These are phyloP conservation scores for Ethmia dodecea DNA, from an alignment of 2,888 invertebrate genomes.

Conservation along the genomic window DNA sequence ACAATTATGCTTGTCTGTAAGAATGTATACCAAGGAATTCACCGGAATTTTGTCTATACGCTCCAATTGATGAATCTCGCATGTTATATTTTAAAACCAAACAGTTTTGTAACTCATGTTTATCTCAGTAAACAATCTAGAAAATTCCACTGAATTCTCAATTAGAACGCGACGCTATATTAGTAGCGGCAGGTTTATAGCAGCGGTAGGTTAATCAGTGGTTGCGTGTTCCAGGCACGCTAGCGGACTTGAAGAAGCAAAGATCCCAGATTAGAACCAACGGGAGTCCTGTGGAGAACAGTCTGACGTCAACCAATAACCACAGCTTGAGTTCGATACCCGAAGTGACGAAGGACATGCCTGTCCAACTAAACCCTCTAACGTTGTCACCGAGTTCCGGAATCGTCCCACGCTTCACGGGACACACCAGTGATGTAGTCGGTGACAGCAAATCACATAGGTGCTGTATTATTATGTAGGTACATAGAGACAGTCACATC, in stretches of 20 bases:
- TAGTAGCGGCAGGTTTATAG: too few species aligned
- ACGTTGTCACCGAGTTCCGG: constrained; percentile 56
- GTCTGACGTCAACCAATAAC: constrained; percentile 57
- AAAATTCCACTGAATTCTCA: too few species aligned
- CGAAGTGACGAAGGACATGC: constrained; percentile 62
- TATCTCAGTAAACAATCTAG: too few species aligned
- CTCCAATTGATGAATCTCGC: too few species aligned
- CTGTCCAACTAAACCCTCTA: constrained; percentile 59
- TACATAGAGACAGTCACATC: constrained; percentile 4
- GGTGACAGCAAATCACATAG: constrained; percentile 84
- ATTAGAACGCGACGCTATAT: too few species aligned
- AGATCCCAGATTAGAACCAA: constrained; percentile 87
- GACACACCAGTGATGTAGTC: constrained; percentile 87
- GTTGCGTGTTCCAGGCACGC: constrained; percentile 78
- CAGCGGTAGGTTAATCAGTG: too few species aligned
- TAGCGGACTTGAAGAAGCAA: constrained; percentile 96
- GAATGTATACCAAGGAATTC: constrained; percentile 19
- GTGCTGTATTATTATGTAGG: constrained; percentile 86
- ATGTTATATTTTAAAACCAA: too few species aligned
- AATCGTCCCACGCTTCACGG: constrained; percentile 80
- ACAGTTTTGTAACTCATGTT: too few species aligned
- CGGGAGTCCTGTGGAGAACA: constrained; percentile 74
- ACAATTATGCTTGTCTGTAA: constrained; percentile 20
- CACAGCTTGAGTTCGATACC: constrained; percentile 65
- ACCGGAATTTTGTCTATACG: too few species aligned